Evolutionary conservation across 2,888 invertebrate genomes (phyloP).

Genomic region (Yponomeuta malinellus): DNA sequence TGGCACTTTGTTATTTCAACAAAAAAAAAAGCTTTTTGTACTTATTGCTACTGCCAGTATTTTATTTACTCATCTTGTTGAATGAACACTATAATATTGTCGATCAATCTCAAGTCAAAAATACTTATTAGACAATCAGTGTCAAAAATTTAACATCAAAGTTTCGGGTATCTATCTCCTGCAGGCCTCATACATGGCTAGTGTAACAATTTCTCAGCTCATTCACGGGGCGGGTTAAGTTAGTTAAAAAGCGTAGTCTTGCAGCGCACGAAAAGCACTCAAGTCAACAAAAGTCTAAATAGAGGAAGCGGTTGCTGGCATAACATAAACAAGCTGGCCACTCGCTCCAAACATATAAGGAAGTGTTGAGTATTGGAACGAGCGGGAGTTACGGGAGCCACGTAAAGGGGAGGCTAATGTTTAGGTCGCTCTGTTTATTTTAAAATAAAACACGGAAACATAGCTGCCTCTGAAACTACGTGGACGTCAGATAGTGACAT

Average conservation of each 20-base stretch:
- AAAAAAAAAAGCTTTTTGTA: too few species aligned
- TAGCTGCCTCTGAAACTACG: background rate
- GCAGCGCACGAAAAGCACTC: background rate
- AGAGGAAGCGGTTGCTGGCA: conserved; percentile 16
- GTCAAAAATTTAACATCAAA: too few species aligned
- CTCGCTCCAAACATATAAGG: conserved; percentile 22
- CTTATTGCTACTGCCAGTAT: too few species aligned
- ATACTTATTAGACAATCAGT: too few species aligned
- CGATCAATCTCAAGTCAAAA: too few species aligned
- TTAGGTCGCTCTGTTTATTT: conserved; percentile 5
- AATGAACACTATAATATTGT: too few species aligned
- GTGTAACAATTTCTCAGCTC: too few species aligned
- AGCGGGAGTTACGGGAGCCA: background rate
- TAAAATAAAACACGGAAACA: conserved; percentile 8
- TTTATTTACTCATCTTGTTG: too few species aligned
- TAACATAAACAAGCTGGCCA: conserved; percentile 15
- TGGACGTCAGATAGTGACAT: background rate
- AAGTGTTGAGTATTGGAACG: conserved; percentile 17
- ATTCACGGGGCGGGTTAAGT: background rate
- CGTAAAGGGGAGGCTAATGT: conserved; percentile 7
- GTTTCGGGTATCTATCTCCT: too few species aligned
- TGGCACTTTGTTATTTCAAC: too few species aligned
- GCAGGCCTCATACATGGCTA: too few species aligned
- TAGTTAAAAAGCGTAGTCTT: background rate
- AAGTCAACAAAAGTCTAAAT: conserved; percentile 16